Conservation (phyloP, 2,797 vertebrate genomes). For the Etheostoma perlongum region DNA sequence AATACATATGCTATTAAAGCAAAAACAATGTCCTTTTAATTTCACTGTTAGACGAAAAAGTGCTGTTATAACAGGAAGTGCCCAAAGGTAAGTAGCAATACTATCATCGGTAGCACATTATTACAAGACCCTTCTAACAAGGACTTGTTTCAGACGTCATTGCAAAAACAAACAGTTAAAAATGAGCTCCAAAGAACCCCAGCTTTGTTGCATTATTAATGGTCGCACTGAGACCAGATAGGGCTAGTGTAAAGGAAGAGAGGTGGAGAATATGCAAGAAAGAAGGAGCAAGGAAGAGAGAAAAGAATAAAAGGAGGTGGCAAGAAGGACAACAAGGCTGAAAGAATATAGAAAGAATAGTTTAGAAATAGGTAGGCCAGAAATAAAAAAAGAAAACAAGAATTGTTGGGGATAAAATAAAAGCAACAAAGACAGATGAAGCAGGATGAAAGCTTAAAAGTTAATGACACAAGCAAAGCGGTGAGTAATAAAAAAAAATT, state of each 20-base stretch:
- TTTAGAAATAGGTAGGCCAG: constrained; percentile 10
- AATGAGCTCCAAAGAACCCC: constrained; percentile 54
- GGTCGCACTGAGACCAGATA: constrained; percentile 62
- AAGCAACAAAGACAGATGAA: background rate
- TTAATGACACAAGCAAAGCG: constrained; percentile 12
- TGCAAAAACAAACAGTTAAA: constrained; percentile 71
- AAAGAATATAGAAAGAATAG: background rate
- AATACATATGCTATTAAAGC: constrained; percentile 35
- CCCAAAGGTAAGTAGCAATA: constrained; percentile 21
- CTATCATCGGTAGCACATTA: constrained; percentile 33
- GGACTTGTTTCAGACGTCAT: constrained; percentile 32
- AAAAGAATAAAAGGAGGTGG: background rate
- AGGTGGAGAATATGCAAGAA: constrained; percentile 36
- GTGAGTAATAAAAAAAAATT: constrained; percentile 23
- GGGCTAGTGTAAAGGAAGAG: constrained; percentile 26
- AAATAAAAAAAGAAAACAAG: constrained; percentile 5
- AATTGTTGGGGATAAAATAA: background rate
- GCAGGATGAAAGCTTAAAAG: background rate
- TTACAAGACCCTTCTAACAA: constrained; percentile 12
- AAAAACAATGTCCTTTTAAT: constrained; percentile 10
- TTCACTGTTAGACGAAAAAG: constrained; percentile 13
- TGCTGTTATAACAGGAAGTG: constrained; percentile 21
- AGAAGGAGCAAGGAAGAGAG: background rate
- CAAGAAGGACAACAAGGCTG: constrained; percentile 12
- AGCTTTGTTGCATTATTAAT: constrained; percentile 84